Evolutionary conservation across 1,140 invertebrate genomes (phyloP), one percentile per base, ranked within the genome.

Genomic region (Bombus cullumanus): DNA sequence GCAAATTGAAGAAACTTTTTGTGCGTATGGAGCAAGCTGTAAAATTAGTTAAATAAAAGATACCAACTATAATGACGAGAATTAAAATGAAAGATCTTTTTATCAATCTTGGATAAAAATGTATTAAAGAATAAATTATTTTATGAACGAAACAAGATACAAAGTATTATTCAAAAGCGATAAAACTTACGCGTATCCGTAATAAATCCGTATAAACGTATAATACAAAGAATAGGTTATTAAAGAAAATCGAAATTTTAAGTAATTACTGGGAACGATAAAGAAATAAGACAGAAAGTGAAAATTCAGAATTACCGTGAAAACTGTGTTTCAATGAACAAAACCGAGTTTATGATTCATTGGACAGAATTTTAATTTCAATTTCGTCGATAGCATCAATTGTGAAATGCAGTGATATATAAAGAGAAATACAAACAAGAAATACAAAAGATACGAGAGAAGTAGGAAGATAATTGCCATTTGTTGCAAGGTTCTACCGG

Each of bases 401-500:
- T 34, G 22, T 8, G 47, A 57, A 25, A 66, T 9, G 34, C n/a
- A 12, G 2, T 12, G 2, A 25, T 34, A 59, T 22, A 75, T n/a
- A 64, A 4, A 53, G 5, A 34, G 18, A 74, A 3, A 43, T 5
- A 53, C 28, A 62, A 25, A n/a, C 5, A 53, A 53, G 15, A 66
- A 66, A 74, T 5, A 39, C 41, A 62, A 25, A n/a, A 28, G 25
- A 25, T 34, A 39, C 28, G n/a, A 72, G 47, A 74, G 71, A 86
- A 75, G 25, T 41, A 79, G 25, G 78, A 39, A 73, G 71, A 69
- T 83, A 83, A 83, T 83, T 83, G 74, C 37, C 66, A 57, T 66
- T 83, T 69, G 37, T 25, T 39, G 39, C 81, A 83, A 83, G 81
- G 81, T 34, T 83, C 81, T 83, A 83, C 81, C 81, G 62, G 81